Percentiles rank a stretch among this genome's conserved stretches.
Evolutionary conservation across 2,797 vertebrate genomes (phyloP).

Genomic region (Phyllotis vaccarum): DNA sequence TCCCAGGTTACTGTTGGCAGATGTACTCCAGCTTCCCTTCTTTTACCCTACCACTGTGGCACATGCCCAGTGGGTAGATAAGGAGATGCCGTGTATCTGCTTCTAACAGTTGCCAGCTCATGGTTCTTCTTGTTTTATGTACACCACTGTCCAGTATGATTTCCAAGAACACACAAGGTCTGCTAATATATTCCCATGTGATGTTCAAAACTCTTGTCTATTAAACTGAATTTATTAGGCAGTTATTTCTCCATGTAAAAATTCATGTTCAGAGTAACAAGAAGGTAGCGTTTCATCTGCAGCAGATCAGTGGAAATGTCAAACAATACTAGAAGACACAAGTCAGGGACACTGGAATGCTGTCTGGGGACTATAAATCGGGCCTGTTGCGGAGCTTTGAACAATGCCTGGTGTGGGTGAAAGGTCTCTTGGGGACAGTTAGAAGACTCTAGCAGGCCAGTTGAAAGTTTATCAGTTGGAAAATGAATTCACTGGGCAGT

Average conservation of each 20-base stretch:
- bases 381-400: neutral
- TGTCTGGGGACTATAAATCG: neutral
- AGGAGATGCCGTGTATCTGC: neutral
- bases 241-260: slow-evolving; percentile 55
- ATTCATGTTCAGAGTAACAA: slow-evolving; percentile 39
- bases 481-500: neutral
- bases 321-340: neutral
- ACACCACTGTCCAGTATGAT: neutral
- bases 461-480: neutral
- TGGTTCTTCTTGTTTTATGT: neutral
- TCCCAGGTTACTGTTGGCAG: neutral
- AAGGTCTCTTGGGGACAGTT: neutral
- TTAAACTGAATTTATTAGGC: slow-evolving; percentile 24
- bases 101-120: neutral
- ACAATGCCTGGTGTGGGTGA: neutral
- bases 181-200: neutral
- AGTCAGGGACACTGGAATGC: neutral
- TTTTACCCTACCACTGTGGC: slow-evolving; percentile 4
- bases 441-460: neutral
- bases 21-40: neutral
- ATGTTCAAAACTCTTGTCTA: neutral
- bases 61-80: neutral
- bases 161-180: slow-evolving; percentile 26
- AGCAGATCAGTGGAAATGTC: neutral
- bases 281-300: slow-evolving; percentile 16